phyloP scores from a whole-genome alignment of 2,113 vertebrate genomes.

The Vulpes ferrilata region DNA sequence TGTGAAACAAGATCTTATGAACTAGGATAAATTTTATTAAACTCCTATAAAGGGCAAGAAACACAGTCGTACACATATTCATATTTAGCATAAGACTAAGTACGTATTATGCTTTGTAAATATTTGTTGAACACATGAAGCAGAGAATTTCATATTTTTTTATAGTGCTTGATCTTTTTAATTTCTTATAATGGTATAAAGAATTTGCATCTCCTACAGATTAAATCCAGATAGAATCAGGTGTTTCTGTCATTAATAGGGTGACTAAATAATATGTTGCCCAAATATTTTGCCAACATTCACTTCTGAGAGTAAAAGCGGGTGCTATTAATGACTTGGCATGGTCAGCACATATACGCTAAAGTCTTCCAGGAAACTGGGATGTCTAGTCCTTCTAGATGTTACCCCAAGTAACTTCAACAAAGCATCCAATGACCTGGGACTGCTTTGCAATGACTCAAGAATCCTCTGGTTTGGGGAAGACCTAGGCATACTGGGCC shows the following conservation, averaged over 20 bases:
- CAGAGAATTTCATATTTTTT: constrained; percentile 20
- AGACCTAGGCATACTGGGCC: background rate
- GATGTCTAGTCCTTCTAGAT: background rate
- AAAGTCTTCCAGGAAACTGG: background rate
- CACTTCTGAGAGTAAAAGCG: background rate
- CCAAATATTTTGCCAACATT: constrained; percentile 11
- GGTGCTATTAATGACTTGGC: background rate
- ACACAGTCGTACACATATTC: background rate
- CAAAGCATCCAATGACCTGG: background rate
- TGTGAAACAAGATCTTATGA: background rate
- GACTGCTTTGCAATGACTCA: background rate
- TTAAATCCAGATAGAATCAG: background rate
- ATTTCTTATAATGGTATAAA: constrained; percentile 5
- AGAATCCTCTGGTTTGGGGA: background rate
- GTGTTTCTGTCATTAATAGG: background rate
- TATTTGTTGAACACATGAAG: background rate
- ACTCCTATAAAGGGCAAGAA: background rate
- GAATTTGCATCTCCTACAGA: background rate
- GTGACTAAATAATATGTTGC: background rate
- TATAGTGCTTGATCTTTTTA: background rate
- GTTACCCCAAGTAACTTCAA: background rate
- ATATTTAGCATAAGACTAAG: background rate
- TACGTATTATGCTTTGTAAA: background rate
- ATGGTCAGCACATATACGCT: background rate
- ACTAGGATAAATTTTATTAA: background rate